These are phyloP conservation scores for Lasiommata megera DNA, from an alignment of 2,888 invertebrate species.

Conservation along the genomic window DNA sequence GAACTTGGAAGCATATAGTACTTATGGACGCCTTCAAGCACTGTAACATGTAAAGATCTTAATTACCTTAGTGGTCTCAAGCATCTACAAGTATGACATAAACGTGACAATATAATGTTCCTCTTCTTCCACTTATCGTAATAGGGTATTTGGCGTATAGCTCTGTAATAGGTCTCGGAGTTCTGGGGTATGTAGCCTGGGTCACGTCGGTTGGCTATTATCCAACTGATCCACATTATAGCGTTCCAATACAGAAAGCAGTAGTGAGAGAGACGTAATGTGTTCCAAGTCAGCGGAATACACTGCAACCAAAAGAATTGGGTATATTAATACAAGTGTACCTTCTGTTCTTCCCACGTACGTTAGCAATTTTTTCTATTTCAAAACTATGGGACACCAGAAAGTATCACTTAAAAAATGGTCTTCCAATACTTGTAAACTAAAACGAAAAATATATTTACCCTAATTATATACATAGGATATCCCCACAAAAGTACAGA, in stretches of 20 bases:
- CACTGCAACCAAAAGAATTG: constrained; percentile 73
- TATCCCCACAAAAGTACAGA: constrained; percentile 95
- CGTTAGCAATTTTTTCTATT: too few relatives aligned
- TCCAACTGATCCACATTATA: constrained; percentile 96
- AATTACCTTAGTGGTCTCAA: constrained; percentile 87
- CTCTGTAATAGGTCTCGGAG: constrained; percentile 93
- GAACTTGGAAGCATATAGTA: too few relatives aligned
- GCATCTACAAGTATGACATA: constrained; percentile 96
- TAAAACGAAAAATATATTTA: constrained; percentile 50
- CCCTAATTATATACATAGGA: constrained; percentile 94
- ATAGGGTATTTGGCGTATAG: constrained; percentile 95
- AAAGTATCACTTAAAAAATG: too few relatives aligned
- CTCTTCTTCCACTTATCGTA: constrained; percentile 96
- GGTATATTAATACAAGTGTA: too few relatives aligned
- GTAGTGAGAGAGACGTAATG: constrained; percentile 91
- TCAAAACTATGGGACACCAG: too few relatives aligned
- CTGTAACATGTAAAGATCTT: background rate
- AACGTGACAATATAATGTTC: constrained; percentile 88
- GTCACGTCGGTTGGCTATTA: constrained; percentile 93
- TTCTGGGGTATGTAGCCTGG: constrained; percentile 95
- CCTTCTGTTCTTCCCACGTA: too few relatives aligned
- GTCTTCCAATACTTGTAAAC: too few relatives aligned
- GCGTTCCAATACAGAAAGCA: constrained; percentile 95
- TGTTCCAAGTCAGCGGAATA: constrained; percentile 94
- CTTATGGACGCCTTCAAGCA: background rate